Base-by-base conservation (phyloP, 2,113 vertebrate species). In the Zapus hudsonius region DNA sequence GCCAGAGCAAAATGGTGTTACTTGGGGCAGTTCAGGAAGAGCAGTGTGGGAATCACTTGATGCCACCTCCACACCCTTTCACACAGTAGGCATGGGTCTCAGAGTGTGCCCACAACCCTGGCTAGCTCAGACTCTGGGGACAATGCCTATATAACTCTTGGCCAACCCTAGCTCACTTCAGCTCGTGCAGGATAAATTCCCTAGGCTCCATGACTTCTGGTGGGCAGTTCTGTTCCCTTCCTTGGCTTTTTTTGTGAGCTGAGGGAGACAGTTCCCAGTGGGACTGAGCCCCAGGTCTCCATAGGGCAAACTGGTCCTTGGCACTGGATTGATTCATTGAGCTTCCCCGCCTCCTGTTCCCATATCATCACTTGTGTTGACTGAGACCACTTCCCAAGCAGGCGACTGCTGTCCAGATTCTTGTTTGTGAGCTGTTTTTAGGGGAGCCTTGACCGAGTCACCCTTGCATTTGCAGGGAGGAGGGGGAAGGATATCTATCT, bases 41-140 rank as follows among this genome's bases (percentile, higher is more conserved):
- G n/a, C 19, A n/a, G 27, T 3, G 33, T 70, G 64, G 52, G 42
- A n/a, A 20, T 31, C 2, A 5, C 25, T 44, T 40, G 31, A 13
- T 7, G 9, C 33, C 63, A 84, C 47, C 44, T 72, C 47, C 29
- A 38, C 27, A 13, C 22, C 33, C 15, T 63, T 78, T 27, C 16
- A 11, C 22, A 12, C 15, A 73, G 76, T 31, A 63, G 40, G 17
- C 11, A 6, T 19, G 52, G 72, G 33, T 36, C 2, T 29, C 36
- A 27, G 9, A 19, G 23, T 44, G 29, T 22, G 44, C 9, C 33
- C 1, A 5, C 0, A 13, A 9, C 1, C 5, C 42, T 36, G 9
- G 31, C 13, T 42, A 75, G 67, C 69, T 57, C 19, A 61, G 67
- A 38, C 52, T 36, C 47, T 9, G 2, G 11, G 44, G 88, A 52